Percentiles rank a stretch among this genome's conserved stretches.
Evolutionary conservation across 2,113 vertebrate genomes (phyloP).

Genomic region (Cottus gobio): DNA sequence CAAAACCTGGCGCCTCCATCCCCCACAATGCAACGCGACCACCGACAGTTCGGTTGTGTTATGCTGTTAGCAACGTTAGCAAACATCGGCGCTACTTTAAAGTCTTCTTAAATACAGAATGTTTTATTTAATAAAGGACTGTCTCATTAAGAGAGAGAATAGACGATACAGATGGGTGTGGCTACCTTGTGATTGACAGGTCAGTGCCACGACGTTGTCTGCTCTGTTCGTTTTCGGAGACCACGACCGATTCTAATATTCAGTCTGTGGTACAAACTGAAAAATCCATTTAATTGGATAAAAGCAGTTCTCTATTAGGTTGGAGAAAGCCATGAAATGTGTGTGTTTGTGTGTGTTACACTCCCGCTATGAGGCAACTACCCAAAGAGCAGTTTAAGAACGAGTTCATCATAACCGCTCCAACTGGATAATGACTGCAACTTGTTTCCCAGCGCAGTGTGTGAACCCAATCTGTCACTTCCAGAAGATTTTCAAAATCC

Average conservation of each 20-base stretch:
- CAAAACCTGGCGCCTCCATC: neutral
- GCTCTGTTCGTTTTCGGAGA: too few species aligned
- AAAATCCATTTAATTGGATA: neutral
- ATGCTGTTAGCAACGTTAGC: neutral
- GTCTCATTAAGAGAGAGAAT: too few species aligned
- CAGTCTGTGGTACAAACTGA: neutral
- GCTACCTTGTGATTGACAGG: too few species aligned
- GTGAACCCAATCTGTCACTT: conserved; percentile 81
- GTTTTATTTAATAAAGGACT: neutral
- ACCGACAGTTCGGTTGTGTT: neutral
- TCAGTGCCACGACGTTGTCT: too few species aligned
- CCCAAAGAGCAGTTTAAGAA: conserved; percentile 47
- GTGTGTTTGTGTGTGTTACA: conserved; percentile 27
- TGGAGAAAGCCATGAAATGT: neutral
- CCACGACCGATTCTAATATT: too few species aligned
- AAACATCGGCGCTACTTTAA: neutral
- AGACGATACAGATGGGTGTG: too few species aligned
- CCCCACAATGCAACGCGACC: neutral
- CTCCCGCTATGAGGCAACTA: conserved; percentile 41
- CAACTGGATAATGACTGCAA: conserved; percentile 73
- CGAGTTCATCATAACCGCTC: conserved; percentile 46
- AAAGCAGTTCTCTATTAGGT: neutral
- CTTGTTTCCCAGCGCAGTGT: conserved; percentile 62
- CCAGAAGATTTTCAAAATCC: conserved; percentile 63
- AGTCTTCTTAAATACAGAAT: neutral